Conservation (phyloP, 2,797 vertebrate genomes). For the Tadarida brasiliensis region DNA sequence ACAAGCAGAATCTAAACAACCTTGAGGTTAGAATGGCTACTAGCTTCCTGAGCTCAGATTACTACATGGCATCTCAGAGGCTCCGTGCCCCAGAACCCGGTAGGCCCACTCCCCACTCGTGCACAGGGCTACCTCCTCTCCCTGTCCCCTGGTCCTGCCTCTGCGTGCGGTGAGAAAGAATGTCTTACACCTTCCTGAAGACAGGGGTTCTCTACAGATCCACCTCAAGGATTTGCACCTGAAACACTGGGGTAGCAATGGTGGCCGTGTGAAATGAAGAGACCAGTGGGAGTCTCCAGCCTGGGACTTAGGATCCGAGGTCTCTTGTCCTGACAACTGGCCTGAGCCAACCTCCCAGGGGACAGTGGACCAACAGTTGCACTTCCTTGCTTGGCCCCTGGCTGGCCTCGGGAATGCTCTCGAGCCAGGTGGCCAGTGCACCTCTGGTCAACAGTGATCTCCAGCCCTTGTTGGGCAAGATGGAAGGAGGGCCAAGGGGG, state of each 20-base stretch:
- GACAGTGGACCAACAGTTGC: not conserved
- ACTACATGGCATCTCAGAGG: not conserved
- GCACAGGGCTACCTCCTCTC: not conserved
- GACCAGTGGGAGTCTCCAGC: not conserved
- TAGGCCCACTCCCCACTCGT: accelerated
- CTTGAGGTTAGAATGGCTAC: not conserved
- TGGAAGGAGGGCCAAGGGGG: not conserved
- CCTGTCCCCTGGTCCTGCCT: not conserved
- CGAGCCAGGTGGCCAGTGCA: not conserved
- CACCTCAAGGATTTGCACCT: not conserved
- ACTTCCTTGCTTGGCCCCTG: not conserved
- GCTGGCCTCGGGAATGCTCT: not conserved
- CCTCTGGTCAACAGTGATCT: not conserved
- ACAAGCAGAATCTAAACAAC: not conserved
- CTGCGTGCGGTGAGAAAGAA: not conserved
- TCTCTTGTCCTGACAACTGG: not conserved
- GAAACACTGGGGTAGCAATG: not conserved
- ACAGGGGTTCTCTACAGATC: not conserved
- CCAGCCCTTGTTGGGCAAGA: not conserved
- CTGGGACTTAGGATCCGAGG: not conserved
- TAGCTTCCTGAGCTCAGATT: not conserved
- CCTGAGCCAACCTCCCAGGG: not conserved
- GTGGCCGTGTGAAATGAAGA: not conserved
- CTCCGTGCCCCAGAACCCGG: not conserved
- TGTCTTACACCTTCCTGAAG: not conserved